These are phyloP conservation scores for Drosophila subpulchrella DNA, from an alignment of 1,140 invertebrate genomes.

Conservation along the genomic window DNA sequence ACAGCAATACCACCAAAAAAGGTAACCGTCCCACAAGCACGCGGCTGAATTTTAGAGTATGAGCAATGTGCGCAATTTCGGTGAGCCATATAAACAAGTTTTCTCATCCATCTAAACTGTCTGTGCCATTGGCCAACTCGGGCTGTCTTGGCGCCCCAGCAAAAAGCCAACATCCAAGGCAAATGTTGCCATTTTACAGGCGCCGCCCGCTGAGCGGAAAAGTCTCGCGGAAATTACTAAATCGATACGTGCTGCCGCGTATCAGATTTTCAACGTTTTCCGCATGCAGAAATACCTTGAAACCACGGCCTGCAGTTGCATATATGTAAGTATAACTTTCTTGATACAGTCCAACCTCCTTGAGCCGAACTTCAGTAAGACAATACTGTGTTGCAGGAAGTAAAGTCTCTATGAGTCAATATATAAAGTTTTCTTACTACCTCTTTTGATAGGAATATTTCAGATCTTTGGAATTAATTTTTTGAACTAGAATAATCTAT, in stretches of 20 bases:
- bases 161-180: constrained; percentile 19
- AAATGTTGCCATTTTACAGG: constrained; percentile 41
- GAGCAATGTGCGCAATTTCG: constrained; percentile 41
- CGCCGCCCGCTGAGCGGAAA: constrained; percentile 49
- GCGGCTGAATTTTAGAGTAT: constrained; percentile 36
- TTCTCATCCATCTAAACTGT: constrained; percentile 58
- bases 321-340: background rate
- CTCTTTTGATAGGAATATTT: background rate
- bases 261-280: constrained; percentile 49
- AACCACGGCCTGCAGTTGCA: constrained; percentile 26
- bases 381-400: background rate
- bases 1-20: constrained; percentile 20
- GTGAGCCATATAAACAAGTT: constrained; percentile 51
- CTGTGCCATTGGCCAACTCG: constrained; percentile 30
- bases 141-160: constrained; percentile 21
- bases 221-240: constrained; percentile 66
- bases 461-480: too few species aligned
- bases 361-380: background rate
- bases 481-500: too few species aligned
- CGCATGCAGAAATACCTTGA: constrained; percentile 41
- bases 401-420: background rate
- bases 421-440: background rate
- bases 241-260: constrained; percentile 58
- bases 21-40: constrained; percentile 28
- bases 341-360: background rate